A percentile compares a stretch with the other conserved stretches of the same genome.
These are phyloP conservation scores for Apotomis turbidana DNA, from an alignment of 2,888 invertebrate genomes.

Conservation along the genomic window DNA sequence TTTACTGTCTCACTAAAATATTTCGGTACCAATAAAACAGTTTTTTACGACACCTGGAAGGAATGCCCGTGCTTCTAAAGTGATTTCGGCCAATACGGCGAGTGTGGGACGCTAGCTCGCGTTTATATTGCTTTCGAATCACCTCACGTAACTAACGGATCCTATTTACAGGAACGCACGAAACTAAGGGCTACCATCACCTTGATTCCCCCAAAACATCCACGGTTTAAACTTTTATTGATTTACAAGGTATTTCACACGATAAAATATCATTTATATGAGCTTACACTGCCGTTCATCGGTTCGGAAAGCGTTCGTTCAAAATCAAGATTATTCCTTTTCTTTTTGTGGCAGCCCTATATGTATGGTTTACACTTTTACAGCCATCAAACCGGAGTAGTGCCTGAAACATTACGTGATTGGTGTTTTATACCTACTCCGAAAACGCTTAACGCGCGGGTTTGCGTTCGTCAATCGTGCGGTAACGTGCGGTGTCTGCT, in stretches of 20 bases:
- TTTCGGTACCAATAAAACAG: conserved; percentile 76
- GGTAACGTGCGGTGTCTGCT: conserved; percentile 5
- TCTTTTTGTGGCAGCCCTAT: conserved; percentile 11
- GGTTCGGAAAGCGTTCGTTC: no score
- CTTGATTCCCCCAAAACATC: not conserved
- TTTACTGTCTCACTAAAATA: conserved; percentile 77
- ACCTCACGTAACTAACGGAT: conserved; percentile 41
- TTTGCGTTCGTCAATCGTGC: conserved; percentile 21
- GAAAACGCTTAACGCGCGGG: conserved; percentile 16
- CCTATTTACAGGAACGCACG: conserved; percentile 19
- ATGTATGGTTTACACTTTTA: conserved; percentile 42
- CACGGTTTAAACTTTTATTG: not conserved
- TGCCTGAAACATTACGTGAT: conserved; percentile 42
- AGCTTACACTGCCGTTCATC: no score
- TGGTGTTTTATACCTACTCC: conserved; percentile 28
- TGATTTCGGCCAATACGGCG: conserved; percentile 61
- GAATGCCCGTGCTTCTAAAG: conserved; percentile 65
- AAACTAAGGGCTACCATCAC: conserved; percentile 21
- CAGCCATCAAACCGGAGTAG: conserved; percentile 53
- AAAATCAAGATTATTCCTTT: not conserved
- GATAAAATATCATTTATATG: not conserved
- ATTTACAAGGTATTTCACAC: not conserved
- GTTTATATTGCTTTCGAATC: conserved; percentile 49
- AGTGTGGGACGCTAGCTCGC: conserved; percentile 53
- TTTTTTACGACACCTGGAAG: conserved; percentile 73